Evolutionary conservation across 2,797 vertebrate species (phyloP), one percentile per base, ranked within the genome.

Genomic region (Leptatherina wallacei): DNA sequence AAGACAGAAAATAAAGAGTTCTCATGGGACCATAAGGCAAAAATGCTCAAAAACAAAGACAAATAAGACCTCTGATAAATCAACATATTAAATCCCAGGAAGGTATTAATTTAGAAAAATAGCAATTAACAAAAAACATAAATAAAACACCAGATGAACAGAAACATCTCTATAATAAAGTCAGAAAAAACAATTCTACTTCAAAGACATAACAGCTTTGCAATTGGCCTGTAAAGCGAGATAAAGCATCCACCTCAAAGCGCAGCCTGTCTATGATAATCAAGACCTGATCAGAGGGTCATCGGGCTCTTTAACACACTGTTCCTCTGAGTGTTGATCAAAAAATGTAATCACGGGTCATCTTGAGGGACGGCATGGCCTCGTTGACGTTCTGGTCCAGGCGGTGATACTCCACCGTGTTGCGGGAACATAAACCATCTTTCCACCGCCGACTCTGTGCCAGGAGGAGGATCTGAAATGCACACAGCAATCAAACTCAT

Each of bases 361-460:
- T 97, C 88, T 98, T 98, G 69, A 98, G 94, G 68, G 97, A 98
- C 70, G 97, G 97, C 98, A 99, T 98, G 4, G 97, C 97, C 69
- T 98, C 97, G 0, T 96, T 95, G 68, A 98, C 95, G 13, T 99
- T 99, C 78, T 98, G 97, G 91, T 98, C 96, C 61, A 99, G 91
- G 3, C 97, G 95, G 82, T 94, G 97, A 72, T 98, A 99, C 60
- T 96, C 96, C 62, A 96, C 94, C 0, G 92, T 95, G 85, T 90
- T 90, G 75, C 96, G 96, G 0, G 97, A 98, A 83, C 97, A 99
- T 65, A 99, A 87, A 8, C 96, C 81, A 6, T 98, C 97, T 75
- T 95, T 95, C 97, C 98, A 99, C 52, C 96, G 95, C 1, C 95
- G 95, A 83, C 95, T 98, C 90, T 99, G 97, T 61, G 95, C 95